Conservation (phyloP, 2,113 vertebrate genomes). For the Trogon surrucura region DNA sequence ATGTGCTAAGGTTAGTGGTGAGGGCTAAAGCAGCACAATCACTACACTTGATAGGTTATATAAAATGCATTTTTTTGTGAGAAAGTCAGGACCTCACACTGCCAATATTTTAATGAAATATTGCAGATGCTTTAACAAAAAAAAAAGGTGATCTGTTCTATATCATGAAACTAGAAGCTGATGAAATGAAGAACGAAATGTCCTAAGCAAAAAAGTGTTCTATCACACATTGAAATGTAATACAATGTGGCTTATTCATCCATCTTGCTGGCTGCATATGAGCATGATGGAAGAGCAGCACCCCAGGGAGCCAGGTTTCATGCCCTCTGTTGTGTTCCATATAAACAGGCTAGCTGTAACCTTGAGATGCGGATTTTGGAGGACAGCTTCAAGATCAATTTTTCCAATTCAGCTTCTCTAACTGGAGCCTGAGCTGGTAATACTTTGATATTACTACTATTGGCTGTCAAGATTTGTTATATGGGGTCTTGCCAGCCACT, state of each 20-base stretch:
- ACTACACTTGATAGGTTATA: not conserved
- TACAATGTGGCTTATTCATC: not conserved
- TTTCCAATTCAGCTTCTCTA: slow-evolving; percentile 22
- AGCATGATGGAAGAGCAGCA: not conserved
- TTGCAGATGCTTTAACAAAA: not conserved
- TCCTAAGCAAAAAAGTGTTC: not conserved
- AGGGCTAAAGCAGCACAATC: not conserved
- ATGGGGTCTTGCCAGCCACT: not conserved
- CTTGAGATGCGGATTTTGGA: slow-evolving; percentile 56
- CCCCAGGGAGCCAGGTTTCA: not conserved
- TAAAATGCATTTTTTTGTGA: slow-evolving; percentile 16
- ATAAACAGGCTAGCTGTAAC: slow-evolving; percentile 12
- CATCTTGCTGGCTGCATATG: slow-evolving; percentile 43
- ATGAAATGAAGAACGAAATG: slow-evolving; percentile 7
- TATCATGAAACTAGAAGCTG: not conserved
- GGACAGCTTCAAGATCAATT: slow-evolving; percentile 48
- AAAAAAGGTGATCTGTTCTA: not conserved
- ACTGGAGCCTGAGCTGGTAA: not conserved
- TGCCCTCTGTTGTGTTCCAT: not conserved
- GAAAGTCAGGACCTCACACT: not conserved
- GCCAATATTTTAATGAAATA: slow-evolving; percentile 45
- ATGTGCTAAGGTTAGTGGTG: not conserved
- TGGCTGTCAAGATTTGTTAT: not conserved
- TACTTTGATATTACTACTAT: not conserved
- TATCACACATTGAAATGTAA: not conserved